Evolutionary conservation across 2,113 vertebrate species (phyloP), one percentile per base, ranked within the genome.

Genomic region (Oncorhynchus tshawytscha): DNA sequence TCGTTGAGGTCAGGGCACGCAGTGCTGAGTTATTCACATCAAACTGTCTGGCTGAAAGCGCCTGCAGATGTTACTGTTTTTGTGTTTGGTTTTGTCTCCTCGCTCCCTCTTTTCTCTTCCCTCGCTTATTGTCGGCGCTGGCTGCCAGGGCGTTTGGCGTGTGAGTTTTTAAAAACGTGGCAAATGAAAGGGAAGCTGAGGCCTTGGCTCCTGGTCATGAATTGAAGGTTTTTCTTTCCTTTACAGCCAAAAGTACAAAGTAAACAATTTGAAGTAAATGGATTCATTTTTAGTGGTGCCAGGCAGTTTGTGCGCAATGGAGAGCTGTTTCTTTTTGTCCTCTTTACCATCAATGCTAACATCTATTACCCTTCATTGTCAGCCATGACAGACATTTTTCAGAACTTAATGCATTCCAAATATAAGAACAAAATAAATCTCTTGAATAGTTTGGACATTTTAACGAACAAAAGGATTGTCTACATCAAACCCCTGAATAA

Each of bases 11-110:
- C 93, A 94, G 70, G 91, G 95, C 91, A 93, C 91, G 89, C 91
- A 92, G 93, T 90, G 89, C 91, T 93, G 94, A 95, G 95, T 95
- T 95, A 96, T 96, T 97, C 94, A 95, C 95, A 91, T 89, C 92
- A 84, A 94, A 92, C 89, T 90, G 85, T 90, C 93, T 91, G 91
- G 88, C 90, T 91, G 89, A 88, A 93, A 92, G 91, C 91, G 90
- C 88, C 95, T 95, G 95, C 92, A 95, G 94, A 95, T 95, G 93
- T 93, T 94, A 92, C 92, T 92, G 84, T 85, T 91, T 91, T 90
- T 90, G 83, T 89, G 75, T 91, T 92, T 87, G 85, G 87, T 91
- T 92, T 91, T 87, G 82, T 91, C 80, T 86, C 82, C 80, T 82
- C 51, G 4, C 77, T 72, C 76, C 29, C 34, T 77, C 84, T 79